Evolutionary conservation across 2,113 vertebrate genomes (phyloP).

Genomic region (Leucosticte australis): DNA sequence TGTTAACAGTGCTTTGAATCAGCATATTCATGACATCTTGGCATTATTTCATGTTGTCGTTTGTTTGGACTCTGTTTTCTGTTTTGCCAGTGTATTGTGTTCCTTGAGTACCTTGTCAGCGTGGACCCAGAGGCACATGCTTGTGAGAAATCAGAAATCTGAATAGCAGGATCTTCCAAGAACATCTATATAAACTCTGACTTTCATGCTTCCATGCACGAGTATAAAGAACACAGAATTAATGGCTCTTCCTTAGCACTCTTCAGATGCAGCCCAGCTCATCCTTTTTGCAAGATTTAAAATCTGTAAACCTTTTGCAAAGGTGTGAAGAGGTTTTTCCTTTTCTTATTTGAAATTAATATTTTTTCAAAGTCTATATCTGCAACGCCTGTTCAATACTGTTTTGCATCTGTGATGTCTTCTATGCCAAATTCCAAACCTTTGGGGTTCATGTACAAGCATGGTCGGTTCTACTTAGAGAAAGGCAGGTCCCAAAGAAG

Average conservation of each 20-base stretch:
- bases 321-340: background rate
- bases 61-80: background rate
- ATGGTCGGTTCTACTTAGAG: background rate
- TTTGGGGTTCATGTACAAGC: background rate
- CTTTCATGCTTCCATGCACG: background rate
- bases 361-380: background rate
- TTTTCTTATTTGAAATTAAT: background rate
- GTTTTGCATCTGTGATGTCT: background rate
- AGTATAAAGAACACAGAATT: background rate
- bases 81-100: background rate
- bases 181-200: background rate
- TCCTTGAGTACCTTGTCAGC: background rate
- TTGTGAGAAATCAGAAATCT: background rate
- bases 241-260: background rate
- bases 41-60: background rate
- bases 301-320: background rate
- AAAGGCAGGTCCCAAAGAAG: background rate
- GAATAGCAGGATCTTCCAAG: background rate
- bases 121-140: background rate
- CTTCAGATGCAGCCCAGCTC: background rate
- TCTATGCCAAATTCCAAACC: background rate
- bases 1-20: background rate
- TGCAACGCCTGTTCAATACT: background rate
- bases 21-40: background rate
- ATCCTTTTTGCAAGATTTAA: background rate